Evolutionary conservation across 2,113 vertebrate genomes (phyloP).

Genomic region (Entomyzon cyanotis): DNA sequence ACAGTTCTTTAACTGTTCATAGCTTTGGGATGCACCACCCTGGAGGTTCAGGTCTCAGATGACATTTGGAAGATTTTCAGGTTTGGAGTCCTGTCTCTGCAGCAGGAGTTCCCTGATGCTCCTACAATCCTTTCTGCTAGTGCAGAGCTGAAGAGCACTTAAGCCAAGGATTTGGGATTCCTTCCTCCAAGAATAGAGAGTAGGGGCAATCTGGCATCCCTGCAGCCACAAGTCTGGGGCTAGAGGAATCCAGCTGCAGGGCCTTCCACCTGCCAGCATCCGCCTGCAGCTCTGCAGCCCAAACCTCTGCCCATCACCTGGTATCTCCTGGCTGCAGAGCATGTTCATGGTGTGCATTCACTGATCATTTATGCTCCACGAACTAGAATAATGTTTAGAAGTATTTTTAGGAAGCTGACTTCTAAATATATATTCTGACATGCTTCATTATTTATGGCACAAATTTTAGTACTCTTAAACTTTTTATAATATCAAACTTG

Average conservation of each 20-base stretch:
- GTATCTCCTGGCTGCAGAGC: not conserved
- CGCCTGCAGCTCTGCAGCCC: not conserved
- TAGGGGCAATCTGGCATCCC: not conserved
- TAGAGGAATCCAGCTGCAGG: accelerated
- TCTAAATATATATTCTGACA: not conserved
- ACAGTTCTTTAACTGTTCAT: not conserved
- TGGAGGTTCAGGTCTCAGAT: not conserved
- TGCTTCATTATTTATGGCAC: not conserved
- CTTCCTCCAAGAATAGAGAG: not conserved
- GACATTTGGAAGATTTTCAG: not conserved
- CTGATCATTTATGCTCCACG: not conserved
- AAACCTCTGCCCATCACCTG: not conserved
- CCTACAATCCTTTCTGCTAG: not conserved
- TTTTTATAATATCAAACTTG: not conserved
- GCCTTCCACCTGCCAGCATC: not conserved
- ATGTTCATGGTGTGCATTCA: not conserved
- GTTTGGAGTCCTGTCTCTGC: not conserved
- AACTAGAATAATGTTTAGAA: not conserved
- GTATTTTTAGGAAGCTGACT: not conserved
- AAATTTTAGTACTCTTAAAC: not conserved
- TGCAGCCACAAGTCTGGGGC: not conserved
- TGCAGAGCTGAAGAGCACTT: not conserved
- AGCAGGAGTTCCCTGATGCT: not conserved
- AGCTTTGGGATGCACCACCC: not conserved
- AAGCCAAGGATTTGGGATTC: not conserved